A percentile compares a stretch with the other conserved stretches of the same genome.
Conservation (phyloP, 2,888 invertebrate species). For the Gastracanthus pulcherrimus region DNA sequence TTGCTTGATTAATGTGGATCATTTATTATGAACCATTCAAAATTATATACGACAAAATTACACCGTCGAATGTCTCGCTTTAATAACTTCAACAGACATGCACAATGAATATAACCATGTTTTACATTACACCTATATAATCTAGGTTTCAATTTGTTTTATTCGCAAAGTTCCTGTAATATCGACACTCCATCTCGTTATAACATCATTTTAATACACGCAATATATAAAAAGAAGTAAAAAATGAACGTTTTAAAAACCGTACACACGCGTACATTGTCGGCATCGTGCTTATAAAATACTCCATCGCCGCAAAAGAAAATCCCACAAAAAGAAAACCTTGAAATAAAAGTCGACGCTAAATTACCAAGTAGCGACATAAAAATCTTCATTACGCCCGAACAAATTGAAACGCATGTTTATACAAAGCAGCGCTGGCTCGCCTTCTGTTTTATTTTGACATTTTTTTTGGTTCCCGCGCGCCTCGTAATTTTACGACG, state of each 20-base stretch:
- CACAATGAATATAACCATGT: too few relatives aligned
- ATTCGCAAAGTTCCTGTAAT: background rate
- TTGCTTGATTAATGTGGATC: constrained; percentile 29
- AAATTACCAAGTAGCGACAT: background rate
- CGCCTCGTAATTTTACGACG: constrained; percentile 23
- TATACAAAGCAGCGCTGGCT: background rate
- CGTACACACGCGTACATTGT: background rate
- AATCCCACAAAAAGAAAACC: background rate
- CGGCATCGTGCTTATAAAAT: too few relatives aligned
- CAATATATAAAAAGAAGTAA: background rate
- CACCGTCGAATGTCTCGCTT: background rate
- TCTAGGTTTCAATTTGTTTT: background rate
- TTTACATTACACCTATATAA: background rate
- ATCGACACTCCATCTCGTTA: background rate
- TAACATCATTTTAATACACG: too few relatives aligned
- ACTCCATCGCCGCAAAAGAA: background rate
- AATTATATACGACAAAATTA: too few relatives aligned
- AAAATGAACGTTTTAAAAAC: background rate
- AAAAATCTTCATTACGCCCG: constrained; percentile 18
- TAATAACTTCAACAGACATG: background rate
- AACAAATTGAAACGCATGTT: constrained; percentile 41
- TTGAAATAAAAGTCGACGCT: too few relatives aligned
- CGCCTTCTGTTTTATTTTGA: too few relatives aligned
- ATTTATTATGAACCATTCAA: constrained; percentile 17
- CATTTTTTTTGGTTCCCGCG: background rate